phyloP scores from a whole-genome alignment of 1,140 invertebrate genomes.

The Thalassaphorura encarpata region DNA sequence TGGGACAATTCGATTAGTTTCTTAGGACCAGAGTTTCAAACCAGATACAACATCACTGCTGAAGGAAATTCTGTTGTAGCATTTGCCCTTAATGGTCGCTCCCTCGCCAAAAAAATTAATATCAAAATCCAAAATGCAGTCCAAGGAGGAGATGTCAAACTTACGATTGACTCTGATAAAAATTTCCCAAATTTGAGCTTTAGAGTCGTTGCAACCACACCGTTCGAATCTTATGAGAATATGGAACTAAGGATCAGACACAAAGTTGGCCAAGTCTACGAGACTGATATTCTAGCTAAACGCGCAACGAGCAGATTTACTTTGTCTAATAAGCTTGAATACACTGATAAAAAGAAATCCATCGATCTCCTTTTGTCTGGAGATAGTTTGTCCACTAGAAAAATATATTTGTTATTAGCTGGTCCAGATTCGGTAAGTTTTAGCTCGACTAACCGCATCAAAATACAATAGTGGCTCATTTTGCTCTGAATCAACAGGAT shows the following conservation, averaged over 20 bases:
- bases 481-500: too few species aligned
- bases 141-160: conserved; percentile 1
- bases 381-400: neutral
- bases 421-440: neutral
- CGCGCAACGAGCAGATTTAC: neutral
- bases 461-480: too few species aligned
- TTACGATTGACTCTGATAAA: conserved; percentile 15
- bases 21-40: conserved; percentile 9
- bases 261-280: conserved; percentile 1
- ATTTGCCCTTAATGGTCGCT: conserved; percentile 9
- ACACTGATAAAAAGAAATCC: neutral
- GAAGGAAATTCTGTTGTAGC: conserved; percentile 5
- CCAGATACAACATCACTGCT: neutral
- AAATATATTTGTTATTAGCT: neutral
- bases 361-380: neutral
- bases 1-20: conserved; percentile 4
- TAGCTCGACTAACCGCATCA: too few species aligned
- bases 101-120: conserved; percentile 1
- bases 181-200: conserved; percentile 13
- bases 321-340: neutral
- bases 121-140: neutral
- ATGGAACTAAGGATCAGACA: conserved; percentile 12
- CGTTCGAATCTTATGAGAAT: conserved; percentile 3
- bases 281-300: neutral
- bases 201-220: neutral